Base-by-base conservation (phyloP, 2,797 vertebrate genomes). In the Ptychobarbus kaznakovi region DNA sequence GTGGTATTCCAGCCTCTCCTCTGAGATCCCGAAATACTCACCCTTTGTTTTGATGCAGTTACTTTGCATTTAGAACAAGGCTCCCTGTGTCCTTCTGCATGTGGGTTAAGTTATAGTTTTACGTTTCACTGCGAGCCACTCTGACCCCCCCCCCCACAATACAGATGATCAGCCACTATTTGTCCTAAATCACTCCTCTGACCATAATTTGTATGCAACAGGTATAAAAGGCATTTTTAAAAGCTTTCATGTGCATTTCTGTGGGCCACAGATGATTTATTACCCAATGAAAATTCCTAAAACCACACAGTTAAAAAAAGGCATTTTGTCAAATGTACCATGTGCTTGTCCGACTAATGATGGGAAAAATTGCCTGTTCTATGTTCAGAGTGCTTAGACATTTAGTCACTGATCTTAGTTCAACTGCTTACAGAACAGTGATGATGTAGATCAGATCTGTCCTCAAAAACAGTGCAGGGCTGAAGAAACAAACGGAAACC, bases 241-340 rank as follows among this genome's bases (percentile, higher is more conserved):
- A 85, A 73, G 40, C 80, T 74, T 87, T 88, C 77, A 83, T 63
- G 68, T 76, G 69, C 42, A 81, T 66, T 81, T 80, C 77, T 84
- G 68, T 80, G 11, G 66, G 51, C 78, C 61, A 51, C 40, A 40
- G 87, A 88, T 90, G 87, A 88, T 90, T 90, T 89, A 90, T 87
- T 85, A 28, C 40, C 15, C 66, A 42, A 42, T 89, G 80, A 89
- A 88, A 86, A 89, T 79, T 86, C 85, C 82, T n/a, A 49, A 86
- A 86, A 83, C 49, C 88, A 51, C 58, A 51, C 74, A 84, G 38
- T 53, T 79, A 78, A 81, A 61, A 61, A 80, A 25, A 40, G 42
- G 56, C 53, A 66, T 73, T 85, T 74, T 70, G 74, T 86, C 38
- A 80, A 81, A 86, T 49, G 25, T 49, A 46, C 85, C 84, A 83